These are phyloP conservation scores for Ennomos fuscantarius DNA, from an alignment of 2,888 invertebrate genomes.

Conservation along the genomic window DNA sequence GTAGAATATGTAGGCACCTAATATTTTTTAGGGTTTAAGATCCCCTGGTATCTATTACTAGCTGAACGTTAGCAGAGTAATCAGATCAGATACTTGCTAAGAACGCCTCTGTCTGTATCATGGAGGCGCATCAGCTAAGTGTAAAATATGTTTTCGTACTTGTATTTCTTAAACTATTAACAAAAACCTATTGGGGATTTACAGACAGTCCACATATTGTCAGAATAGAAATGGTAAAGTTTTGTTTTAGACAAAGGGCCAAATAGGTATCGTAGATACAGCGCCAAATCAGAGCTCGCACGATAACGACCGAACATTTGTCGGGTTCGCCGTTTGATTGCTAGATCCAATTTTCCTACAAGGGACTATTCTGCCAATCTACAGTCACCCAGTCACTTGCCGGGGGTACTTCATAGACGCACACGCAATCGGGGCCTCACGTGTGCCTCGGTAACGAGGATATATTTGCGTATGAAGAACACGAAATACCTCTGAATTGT, in stretches of 20 bases:
- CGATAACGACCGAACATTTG: conserved; percentile 63
- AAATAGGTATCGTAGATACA: conserved; percentile 41
- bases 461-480: conserved; percentile 86
- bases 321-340: conserved; percentile 70
- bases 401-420: conserved; percentile 70
- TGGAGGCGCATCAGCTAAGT: no score
- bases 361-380: conserved; percentile 71
- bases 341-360: conserved; percentile 73
- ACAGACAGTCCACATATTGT: conserved; percentile 16
- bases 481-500: conserved; percentile 85
- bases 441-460: conserved; percentile 83
- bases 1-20: no score
- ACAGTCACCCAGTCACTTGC: conserved; percentile 59
- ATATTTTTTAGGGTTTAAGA: no score
- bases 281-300: conserved; percentile 54
- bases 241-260: conserved; percentile 34
- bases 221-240: conserved; percentile 13
- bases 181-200: not conserved
- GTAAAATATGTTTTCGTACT: no score
- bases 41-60: no score
- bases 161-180: no score
- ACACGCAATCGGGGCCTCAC: conserved; percentile 82
- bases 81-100: no score
- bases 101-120: no score
- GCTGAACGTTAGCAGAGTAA: no score